Evolutionary conservation across 2,113 vertebrate species (phyloP), one percentile per base, ranked within the genome.

Genomic region (Rhynchomys soricoides): DNA sequence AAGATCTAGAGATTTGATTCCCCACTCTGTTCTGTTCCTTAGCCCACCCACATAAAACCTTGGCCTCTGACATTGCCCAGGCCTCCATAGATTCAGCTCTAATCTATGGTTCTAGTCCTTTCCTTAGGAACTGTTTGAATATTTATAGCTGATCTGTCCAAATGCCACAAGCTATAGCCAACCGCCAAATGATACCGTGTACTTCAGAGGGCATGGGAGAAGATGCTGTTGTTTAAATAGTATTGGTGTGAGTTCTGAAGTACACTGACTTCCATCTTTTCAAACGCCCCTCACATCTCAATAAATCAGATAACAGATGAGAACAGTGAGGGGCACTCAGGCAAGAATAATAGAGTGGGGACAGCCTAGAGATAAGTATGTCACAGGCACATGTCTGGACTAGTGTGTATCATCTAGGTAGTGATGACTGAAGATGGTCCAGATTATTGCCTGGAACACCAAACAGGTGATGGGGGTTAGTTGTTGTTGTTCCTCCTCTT

Each of bases 101-200:
- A 22, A 77, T 57, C 15, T 86, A 71, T 45, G 43, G 52, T 90
- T 79, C 40, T 90, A 50, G n/a, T 75, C 31, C 6, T 81, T 9
- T 26, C 21, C 55, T 87, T 55, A 64, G 37, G 34, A 92, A 73
- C 59, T 82, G 89, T 59, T 43, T 91, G n/a, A 93, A 55, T 85
- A 93, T 92, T 94, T 94, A 22, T 90, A 31, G n/a, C 83, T 93
- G 31, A 86, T 85, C 83, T 95, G 50, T 79, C 13, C 10, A 64
- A 3, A 34, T 94, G 43, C 79, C 82, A 77, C 2, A 62, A 86
- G 24, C 16, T 86, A 15, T 89, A 77, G 79, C 31, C 73, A 15
- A 87, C 22, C 90, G 64, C 50, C 2, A 29, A 85, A 91, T 94
- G 31, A 70, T 12, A 86, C 4, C 19, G 40, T 48, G 5, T 83